Base-by-base conservation (phyloP, 2,113 vertebrate genomes). In the Bubo bubo region DNA sequence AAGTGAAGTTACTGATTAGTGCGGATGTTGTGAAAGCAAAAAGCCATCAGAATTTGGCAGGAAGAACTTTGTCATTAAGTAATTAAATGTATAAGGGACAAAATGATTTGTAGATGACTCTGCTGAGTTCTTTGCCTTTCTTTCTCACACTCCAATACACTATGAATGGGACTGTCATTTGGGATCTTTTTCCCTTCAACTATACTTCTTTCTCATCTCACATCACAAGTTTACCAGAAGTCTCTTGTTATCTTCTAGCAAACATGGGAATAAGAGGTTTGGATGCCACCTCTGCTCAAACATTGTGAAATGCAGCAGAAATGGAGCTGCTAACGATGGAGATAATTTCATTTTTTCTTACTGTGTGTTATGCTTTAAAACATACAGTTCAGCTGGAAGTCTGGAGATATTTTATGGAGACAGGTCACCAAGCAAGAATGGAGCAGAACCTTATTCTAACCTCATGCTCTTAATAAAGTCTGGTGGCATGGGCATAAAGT, bases 11-110 rank as follows among this genome's bases (percentile, higher is more conserved):
- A 60, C 74, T 76, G 83, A 90, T 95, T 83, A 94, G 59, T 19
- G 27, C 70, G 88, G 79, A 77, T 32, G 21, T 55, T 82, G 14
- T 82, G 67, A 92, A 97, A 63, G 56, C 68, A 91, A 94, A 81
- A 82, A 91, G 70, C 37, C 68, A 84, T 74, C 67, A 83, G 28
- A 62, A 80, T 67, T 77, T 59, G 82, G 71, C 85, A 96, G 86
- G 50, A 86, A 92, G 74, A 93, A 68, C n/a, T 93, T 71, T 66
- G 75, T 74, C 63, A 67, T 88, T 96, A 91, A 86, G 59, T 66
- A 62, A 80, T 74, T 94, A 47, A 32, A 1, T 41, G 21, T 67
- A 35, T 35, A 86, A 86, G 37, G 66, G 58, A 93, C 93, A 94
- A 91, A 94, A 55, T 81, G 50, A 93, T 88, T 85, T 76, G 66